Evolutionary conservation across 2,797 vertebrate species (phyloP).

Genomic region (Oryzias sinensis): DNA sequence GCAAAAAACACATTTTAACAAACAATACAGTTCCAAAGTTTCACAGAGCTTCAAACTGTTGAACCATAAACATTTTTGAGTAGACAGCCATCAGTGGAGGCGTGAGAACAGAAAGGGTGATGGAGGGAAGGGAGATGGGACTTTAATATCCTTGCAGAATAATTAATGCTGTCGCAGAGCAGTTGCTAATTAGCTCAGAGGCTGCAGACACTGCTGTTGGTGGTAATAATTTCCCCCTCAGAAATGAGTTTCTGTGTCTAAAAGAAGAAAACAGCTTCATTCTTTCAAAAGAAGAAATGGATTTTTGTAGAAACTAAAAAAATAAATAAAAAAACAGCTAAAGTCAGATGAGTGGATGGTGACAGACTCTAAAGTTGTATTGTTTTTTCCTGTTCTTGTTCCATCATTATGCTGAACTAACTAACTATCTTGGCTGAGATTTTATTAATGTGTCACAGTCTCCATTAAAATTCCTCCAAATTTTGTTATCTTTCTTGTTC

Average conservation of each 20-base stretch:
- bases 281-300: constrained; percentile 31
- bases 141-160: constrained; percentile 67
- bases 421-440: constrained; percentile 30
- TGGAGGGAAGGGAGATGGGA: constrained; percentile 42
- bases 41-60: constrained; percentile 2
- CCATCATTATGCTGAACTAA: constrained; percentile 51
- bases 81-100: constrained; percentile 19
- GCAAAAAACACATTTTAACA: constrained; percentile 25
- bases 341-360: constrained; percentile 14
- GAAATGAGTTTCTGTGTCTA: constrained; percentile 66
- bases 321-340: constrained; percentile 1
- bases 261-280: constrained; percentile 41
- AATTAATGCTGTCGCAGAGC: constrained; percentile 72
- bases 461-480: constrained; percentile 27
- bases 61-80: constrained; percentile 34
- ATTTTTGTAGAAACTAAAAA: constrained; percentile 14
- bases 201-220: constrained; percentile 54
- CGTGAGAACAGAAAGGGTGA: constrained; percentile 37
- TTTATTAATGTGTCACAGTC: constrained; percentile 13
- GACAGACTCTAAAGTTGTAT: constrained; percentile 48
- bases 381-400: constrained; percentile 56
- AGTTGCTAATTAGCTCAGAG: constrained; percentile 74
- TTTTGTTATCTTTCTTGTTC: constrained; percentile 24
- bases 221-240: constrained; percentile 55
- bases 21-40: constrained; percentile 32